Evolutionary conservation across 2,113 vertebrate genomes (phyloP).

Genomic region (Climacteris rufus): DNA sequence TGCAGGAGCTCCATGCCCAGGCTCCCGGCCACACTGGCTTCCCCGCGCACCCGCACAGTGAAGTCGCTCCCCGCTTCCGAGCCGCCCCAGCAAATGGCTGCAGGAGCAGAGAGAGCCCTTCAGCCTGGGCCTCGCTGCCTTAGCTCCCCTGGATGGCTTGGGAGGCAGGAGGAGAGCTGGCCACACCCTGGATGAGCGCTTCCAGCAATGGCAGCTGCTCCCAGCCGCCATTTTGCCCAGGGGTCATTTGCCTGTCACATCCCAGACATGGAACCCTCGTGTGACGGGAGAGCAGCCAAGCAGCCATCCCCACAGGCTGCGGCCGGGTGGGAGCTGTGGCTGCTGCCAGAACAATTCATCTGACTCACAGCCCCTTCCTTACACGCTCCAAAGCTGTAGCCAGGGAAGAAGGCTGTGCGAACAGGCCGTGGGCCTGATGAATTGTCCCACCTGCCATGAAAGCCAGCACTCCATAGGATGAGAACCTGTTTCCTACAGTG

Average conservation of each 20-base stretch:
- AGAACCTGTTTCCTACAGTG: background rate
- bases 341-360: constrained; percentile 13
- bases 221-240: background rate
- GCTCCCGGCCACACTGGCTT: rapidly evolving
- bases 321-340: background rate
- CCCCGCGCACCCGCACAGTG: rapidly evolving
- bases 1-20: rapidly evolving
- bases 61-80: rapidly evolving
- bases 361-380: background rate
- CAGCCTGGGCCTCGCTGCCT: rapidly evolving
- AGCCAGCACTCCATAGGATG: background rate
- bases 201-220: constrained; percentile 34
- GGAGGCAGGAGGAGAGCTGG: background rate
- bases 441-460: background rate
- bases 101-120: background rate
- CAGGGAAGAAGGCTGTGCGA: background rate
- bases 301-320: constrained; percentile 1
- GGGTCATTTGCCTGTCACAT: constrained; percentile 22
- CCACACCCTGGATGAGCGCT: rapidly evolving
- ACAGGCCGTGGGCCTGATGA: background rate
- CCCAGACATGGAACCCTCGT: background rate
- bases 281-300: constrained; percentile 37
- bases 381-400: background rate
- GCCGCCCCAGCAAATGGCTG: background rate
- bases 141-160: rapidly evolving